Base-by-base conservation (phyloP, 2,888 invertebrate genomes). In the Himalopsyche japonica region DNA sequence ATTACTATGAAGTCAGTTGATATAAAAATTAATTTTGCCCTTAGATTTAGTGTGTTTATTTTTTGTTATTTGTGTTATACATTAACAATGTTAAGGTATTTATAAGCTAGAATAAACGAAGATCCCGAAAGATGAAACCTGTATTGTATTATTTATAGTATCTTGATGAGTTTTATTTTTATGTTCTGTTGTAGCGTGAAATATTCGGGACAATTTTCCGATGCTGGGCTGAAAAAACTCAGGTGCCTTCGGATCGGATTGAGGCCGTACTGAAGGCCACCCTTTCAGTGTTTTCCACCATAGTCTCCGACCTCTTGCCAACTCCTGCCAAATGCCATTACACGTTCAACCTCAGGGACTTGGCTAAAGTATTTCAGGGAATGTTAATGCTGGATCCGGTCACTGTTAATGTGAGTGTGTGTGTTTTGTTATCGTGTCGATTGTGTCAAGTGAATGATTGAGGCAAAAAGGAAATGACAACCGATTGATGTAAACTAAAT, bases 271-370 rank as follows among this genome's bases (percentile, higher is more conserved):
- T 98, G 4, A 89, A 92, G 81, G 98, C 97, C 0, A 98, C 98
- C 0, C 91, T 99, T 88, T 95, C 95, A 86, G 94, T 98, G 7
- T 98, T 98, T 90, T 97, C 97, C 89, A 93, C 95, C 88, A 97
- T 97, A 82, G 94, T 96, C 81, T 88, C 93, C n/a, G 95, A 95
- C 90, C 93, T 99, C 84, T 91, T 98, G 80, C 98, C 98, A 0
- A 98, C 97, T 0, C 97, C 97, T 3, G 93, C 95, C 0, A 97
- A 97, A 89, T 96, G 95, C 47, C 97, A 97, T 90, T 97, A 97
- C 88, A 93, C 96, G 76, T 97, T 97, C 89, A 97, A 97, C 90
- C 91, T 97, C 87, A 92, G 97, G 88, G 97, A 97, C 89, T 95
- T 97, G 89, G 94, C 96, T 0, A 92, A 96, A 87, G 95, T 97